Evolutionary conservation across 2,888 invertebrate genomes (phyloP).

Genomic region (Pristionchus exspectatus): DNA sequence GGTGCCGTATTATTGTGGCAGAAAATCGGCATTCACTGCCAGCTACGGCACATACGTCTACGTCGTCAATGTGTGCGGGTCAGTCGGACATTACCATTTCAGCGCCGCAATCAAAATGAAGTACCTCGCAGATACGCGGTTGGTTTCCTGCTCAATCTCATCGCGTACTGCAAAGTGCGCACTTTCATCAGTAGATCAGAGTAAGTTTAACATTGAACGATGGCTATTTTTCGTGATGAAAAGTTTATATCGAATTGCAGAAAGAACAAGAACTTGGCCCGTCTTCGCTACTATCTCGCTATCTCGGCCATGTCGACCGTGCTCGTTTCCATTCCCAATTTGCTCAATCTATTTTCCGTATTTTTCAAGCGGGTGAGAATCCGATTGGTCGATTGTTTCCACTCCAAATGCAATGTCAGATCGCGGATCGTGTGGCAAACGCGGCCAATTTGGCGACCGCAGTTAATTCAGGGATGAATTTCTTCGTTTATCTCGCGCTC

Average conservation of each 20-base stretch:
- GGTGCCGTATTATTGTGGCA: slow-evolving; percentile 48
- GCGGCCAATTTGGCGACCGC: slow-evolving; percentile 59
- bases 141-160: slow-evolving; percentile 49
- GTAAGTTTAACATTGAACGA: slow-evolving; percentile 2
- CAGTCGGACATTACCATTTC: not conserved
- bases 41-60: slow-evolving; percentile 58
- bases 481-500: slow-evolving; percentile 62
- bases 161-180: slow-evolving; percentile 48
- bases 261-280: slow-evolving; percentile 42
- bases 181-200: slow-evolving; percentile 29
- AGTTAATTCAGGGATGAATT: slow-evolving; percentile 57
- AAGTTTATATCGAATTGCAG: not conserved
- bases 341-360: slow-evolving; percentile 56
- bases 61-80: slow-evolving; percentile 56
- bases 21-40: slow-evolving; percentile 58
- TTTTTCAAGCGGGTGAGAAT: slow-evolving; percentile 46
- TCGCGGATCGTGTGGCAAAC: slow-evolving; percentile 55
- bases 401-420: not conserved
- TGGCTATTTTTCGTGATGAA: too few species aligned
- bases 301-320: slow-evolving; percentile 58
- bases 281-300: slow-evolving; percentile 59
- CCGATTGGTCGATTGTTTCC: too few species aligned
- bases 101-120: not conserved
- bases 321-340: slow-evolving; percentile 59
- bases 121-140: slow-evolving; percentile 3